These are phyloP conservation scores for Meles meles DNA, from an alignment of 2,113 vertebrate genomes.

Conservation along the genomic window DNA sequence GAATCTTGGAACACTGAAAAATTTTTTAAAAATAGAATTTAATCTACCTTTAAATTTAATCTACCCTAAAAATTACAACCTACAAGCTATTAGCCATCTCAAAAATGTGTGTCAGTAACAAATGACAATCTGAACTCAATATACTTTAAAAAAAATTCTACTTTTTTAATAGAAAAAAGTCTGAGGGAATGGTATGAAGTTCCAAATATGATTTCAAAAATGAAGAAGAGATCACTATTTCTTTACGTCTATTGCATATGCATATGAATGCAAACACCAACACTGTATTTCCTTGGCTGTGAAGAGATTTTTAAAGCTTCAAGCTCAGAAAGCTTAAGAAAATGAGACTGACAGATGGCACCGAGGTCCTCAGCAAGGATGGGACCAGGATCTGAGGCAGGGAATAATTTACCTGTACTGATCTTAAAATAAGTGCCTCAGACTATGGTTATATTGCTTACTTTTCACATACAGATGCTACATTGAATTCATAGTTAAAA, in stretches of 20 bases:
- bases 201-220: constrained; percentile 22
- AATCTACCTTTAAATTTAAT: constrained; percentile 23
- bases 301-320: constrained; percentile 9
- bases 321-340: background rate
- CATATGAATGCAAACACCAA: background rate
- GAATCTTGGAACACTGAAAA: too few relatives aligned
- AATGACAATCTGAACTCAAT: background rate
- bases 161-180: background rate
- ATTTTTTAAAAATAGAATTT: too few relatives aligned
- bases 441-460: background rate
- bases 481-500: constrained; percentile 28
- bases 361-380: background rate
- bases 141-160: constrained; percentile 27
- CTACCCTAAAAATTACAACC: constrained; percentile 30
- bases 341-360: background rate
- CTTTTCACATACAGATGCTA: background rate
- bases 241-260: background rate
- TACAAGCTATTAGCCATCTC: background rate
- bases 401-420: background rate
- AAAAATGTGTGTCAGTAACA: constrained; percentile 21
- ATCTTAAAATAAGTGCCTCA: background rate
- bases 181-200: background rate
- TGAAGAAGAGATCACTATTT: background rate
- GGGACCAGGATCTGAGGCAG: background rate
- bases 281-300: background rate